Evolutionary conservation across 2,888 invertebrate species (phyloP).

Genomic region (Tridacna crocea): DNA sequence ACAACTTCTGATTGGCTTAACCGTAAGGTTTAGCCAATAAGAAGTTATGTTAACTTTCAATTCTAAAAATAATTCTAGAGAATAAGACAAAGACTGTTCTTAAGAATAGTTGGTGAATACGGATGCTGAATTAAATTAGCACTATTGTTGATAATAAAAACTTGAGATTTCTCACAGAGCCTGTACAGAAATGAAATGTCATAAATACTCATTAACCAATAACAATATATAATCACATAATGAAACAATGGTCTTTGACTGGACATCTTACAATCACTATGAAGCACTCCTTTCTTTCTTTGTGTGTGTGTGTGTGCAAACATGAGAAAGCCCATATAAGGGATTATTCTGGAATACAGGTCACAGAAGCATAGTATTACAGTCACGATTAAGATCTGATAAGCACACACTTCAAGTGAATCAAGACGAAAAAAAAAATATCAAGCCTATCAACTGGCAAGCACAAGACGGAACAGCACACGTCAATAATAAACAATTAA

Average conservation of each 20-base stretch:
- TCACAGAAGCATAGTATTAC: slow-evolving; percentile 23
- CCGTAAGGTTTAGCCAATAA: too few species aligned
- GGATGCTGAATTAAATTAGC: too few species aligned
- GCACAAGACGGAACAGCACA: slow-evolving; percentile 23
- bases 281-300: not conserved
- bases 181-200: too few species aligned
- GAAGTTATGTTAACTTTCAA: too few species aligned
- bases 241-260: slow-evolving; percentile 4
- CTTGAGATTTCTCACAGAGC: too few species aligned
- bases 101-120: too few species aligned
- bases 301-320: slow-evolving; percentile 3
- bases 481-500: slow-evolving; percentile 1
- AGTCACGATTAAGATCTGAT: not conserved
- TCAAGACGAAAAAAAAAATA: slow-evolving; percentile 11
- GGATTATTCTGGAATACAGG: slow-evolving; percentile 11
- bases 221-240: not conserved
- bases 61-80: too few species aligned
- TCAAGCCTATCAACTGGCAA: slow-evolving; percentile 22
- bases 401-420: slow-evolving; percentile 13
- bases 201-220: not conserved
- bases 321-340: slow-evolving; percentile 17
- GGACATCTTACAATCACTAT: not conserved
- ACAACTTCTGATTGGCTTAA: too few species aligned
- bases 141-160: too few species aligned
- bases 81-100: too few species aligned